A percentile compares a stretch with the other conserved stretches of the same genome.
Conservation (phyloP, 2,797 vertebrate species). For the Macropus fuliginosus region DNA sequence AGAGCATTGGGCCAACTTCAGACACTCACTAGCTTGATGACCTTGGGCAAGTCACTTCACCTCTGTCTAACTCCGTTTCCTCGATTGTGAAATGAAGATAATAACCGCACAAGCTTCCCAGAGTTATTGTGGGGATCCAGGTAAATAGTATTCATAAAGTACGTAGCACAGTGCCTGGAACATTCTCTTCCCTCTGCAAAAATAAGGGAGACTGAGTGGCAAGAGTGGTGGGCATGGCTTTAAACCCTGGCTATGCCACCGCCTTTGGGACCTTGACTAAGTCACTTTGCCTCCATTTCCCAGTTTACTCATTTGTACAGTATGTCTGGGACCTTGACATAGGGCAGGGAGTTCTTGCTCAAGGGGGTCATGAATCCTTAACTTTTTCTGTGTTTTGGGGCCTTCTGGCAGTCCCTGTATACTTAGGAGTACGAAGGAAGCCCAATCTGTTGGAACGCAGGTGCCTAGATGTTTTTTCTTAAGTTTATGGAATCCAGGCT, state of each 20-base stretch:
- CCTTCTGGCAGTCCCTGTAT: neutral
- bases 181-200: neutral
- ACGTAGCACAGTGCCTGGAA: no score
- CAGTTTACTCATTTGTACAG: neutral
- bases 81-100: no score
- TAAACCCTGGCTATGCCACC: neutral
- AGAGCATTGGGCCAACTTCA: no score
- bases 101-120: no score
- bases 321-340: neutral
- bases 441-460: fast-evolving
- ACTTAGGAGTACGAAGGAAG: neutral
- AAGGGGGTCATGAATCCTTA: neutral
- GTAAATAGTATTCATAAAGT: no score
- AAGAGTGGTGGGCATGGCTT: neutral
- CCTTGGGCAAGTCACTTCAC: no score
- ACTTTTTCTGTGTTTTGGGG: neutral
- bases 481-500: neutral
- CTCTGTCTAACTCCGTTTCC: neutral
- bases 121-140: no score
- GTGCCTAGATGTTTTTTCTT: neutral
- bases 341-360: no score
- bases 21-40: no score
- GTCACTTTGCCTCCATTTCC: neutral
- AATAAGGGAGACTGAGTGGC: neutral
- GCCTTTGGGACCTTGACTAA: neutral